Percentiles rank a stretch among this genome's conserved stretches.
Conservation (phyloP, 2,888 invertebrate genomes). For the Elmis aenea region DNA sequence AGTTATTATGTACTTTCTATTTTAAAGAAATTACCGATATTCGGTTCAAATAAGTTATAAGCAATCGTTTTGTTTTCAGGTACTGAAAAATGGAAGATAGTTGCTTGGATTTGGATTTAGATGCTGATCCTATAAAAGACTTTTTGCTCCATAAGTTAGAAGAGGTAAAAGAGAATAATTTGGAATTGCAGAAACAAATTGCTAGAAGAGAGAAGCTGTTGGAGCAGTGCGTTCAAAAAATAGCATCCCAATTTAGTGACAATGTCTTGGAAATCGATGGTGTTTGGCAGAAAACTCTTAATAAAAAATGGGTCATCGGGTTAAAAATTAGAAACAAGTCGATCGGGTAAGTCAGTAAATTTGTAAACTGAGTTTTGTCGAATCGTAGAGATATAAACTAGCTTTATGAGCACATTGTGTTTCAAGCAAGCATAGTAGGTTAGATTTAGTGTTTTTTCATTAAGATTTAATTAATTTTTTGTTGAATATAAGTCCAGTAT, state of each 20-base stretch:
- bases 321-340: constrained; percentile 29
- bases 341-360: too few species aligned
- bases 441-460: too few species aligned
- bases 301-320: constrained; percentile 33
- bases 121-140: constrained; percentile 24
- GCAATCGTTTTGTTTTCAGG: too few species aligned
- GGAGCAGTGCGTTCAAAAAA: constrained; percentile 5
- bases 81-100: constrained; percentile 6
- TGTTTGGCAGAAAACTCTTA: constrained; percentile 30
- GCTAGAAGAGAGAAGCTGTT: constrained; percentile 14
- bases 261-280: constrained; percentile 9
- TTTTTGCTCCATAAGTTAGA: constrained; percentile 20
- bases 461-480: too few species aligned
- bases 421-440: too few species aligned
- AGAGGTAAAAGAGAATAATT: constrained; percentile 14
- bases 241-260: constrained; percentile 3
- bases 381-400: too few species aligned
- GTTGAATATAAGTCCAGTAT: too few species aligned
- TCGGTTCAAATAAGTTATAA: too few species aligned
- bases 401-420: too few species aligned
- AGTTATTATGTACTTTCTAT: background rate
- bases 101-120: constrained; percentile 30
- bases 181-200: constrained; percentile 14
- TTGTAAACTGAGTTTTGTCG: too few species aligned
- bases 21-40: too few species aligned